A percentile compares a stretch with the other conserved stretches of the same genome.
phyloP scores from a whole-genome alignment of 2,113 vertebrate genomes.

The Halcyon malimbica region DNA sequence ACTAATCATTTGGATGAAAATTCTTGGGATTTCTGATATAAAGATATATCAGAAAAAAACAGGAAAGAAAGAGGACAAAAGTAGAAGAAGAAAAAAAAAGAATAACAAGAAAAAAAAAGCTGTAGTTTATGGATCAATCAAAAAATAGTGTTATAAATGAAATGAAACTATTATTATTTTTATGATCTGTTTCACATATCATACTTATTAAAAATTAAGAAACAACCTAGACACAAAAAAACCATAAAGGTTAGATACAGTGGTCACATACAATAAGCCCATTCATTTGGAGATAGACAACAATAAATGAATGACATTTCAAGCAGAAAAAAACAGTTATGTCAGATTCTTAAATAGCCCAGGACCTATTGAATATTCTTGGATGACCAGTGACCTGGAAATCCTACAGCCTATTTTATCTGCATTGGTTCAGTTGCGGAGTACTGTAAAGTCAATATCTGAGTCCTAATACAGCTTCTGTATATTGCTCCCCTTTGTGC shows the following conservation, averaged over 20 bases:
- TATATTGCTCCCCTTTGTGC: neutral
- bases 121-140: neutral
- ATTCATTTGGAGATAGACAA: neutral
- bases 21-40: neutral
- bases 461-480: neutral
- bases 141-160: neutral
- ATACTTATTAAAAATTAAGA: neutral
- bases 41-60: neutral
- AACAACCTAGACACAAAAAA: neutral
- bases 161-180: neutral
- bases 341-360: neutral
- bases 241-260: neutral
- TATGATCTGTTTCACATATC: neutral
- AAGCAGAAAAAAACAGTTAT: neutral
- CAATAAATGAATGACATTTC: neutral
- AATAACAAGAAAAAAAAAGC: neutral
- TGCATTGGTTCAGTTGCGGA: accelerated
- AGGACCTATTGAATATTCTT: neutral
- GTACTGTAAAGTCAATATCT: neutral
- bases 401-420: neutral
- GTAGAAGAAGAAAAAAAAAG: neutral
- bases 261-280: neutral
- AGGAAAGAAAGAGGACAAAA: neutral
- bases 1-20: neutral
- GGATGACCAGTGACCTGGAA: neutral